Evolutionary conservation across 2,888 invertebrate genomes (phyloP), one percentile per base, ranked within the genome.

Genomic region (Brachycybe producta): DNA sequence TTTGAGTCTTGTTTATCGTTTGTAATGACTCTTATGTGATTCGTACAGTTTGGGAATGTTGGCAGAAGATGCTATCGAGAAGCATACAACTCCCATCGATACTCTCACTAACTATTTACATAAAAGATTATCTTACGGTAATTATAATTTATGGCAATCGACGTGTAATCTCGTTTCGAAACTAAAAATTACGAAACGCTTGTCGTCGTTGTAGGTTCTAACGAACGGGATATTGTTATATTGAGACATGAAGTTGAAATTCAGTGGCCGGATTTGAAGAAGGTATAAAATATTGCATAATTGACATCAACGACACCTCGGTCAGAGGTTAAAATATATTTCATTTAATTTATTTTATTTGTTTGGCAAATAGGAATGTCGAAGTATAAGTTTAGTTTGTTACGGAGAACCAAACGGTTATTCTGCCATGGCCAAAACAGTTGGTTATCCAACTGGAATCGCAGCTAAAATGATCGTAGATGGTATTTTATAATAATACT

Each of bases 391-490:
- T 56, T 59, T 76, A 53, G 73, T 75, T 5, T 67, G 67, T 17
- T 76, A 75, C 56, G 75, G 75, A 3, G 70, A 73, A 17, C 61
- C 66, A 17, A 57, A 64, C 49, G 83, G 84, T 1, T 87, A 88
- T 67, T 92, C 95, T 0, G 98, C 98, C 24, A 99, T 98, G 98
- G 84, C 90, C 0, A 79, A 84, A 61, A 85, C 87, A 7, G 91
- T 92, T 7, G 91, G 91, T 21, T 88, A 80, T 70, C 97, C 83
- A 0, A 82, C 92, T 5, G 98, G 90, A 19, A 97, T 98, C 59
- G 92, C 95, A 1, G 81, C 91, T 1, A 92, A 92, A 70, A 99
- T 98, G 98, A 78, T 98, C 54, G 72, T 98, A 13, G 91, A 94
- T 67, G 95, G 94, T 86, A 68, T 13, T 21, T n/a, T n/a, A 21